A percentile compares a stretch with the other conserved stretches of the same genome.
Conservation (phyloP, 2,797 vertebrate genomes). For the Rhinichthys osculus region DNA sequence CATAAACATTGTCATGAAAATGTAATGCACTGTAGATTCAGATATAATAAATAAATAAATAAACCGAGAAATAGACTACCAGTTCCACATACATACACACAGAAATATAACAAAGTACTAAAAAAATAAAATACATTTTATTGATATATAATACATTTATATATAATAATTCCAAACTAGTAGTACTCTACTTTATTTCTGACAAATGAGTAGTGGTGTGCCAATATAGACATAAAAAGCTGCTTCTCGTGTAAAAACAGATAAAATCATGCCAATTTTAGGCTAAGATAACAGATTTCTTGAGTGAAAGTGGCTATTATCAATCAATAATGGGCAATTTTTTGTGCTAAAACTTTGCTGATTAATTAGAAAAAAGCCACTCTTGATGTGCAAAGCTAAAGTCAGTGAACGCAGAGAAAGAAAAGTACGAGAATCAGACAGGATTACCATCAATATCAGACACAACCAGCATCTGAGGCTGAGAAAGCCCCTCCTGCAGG, state of each 20-base stretch:
- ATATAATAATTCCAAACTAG: neutral
- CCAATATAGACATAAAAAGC: neutral
- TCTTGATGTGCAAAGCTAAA: neutral
- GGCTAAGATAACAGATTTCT: neutral
- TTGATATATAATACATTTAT: no score
- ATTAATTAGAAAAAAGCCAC: no score
- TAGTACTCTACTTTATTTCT: neutral
- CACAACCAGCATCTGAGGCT: conserved; percentile 97
- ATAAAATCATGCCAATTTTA: no score
- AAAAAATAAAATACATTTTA: no score
- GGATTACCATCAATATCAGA: conserved; percentile 93
- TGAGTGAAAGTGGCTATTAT: neutral
- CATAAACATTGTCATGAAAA: neutral
- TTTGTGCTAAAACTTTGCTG: neutral
- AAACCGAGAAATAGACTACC: neutral
- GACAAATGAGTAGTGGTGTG: neutral
- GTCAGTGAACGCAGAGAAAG: neutral
- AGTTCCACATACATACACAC: no score
- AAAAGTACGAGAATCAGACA: neutral
- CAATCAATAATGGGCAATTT: neutral
- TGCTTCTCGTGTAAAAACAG: neutral
- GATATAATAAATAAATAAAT: neutral
- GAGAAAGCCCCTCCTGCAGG: conserved; percentile 93
- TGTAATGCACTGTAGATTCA: neutral
- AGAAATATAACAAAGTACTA: no score